Evolutionary conservation across 2,797 vertebrate genomes (phyloP), one percentile per base, ranked within the genome.

Genomic region (Sebastiscus albofasciatus): DNA sequence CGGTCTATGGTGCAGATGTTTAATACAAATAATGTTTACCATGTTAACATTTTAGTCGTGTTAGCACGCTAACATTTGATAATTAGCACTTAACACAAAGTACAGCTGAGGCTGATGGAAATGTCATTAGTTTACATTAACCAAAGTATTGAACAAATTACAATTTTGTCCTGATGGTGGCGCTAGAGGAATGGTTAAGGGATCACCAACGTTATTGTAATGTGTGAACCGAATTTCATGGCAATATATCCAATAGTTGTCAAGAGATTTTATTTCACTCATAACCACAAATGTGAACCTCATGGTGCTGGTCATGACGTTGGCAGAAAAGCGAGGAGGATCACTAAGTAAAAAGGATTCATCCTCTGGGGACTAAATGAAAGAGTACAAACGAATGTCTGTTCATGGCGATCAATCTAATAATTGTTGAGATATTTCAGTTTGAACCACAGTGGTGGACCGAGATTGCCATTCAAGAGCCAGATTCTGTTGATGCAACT

Each of bases 341-440:
- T 49, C 46, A 49, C 46, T 49, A 49, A 49, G 8, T 49, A 9
- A 54, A 54, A 54, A n/a, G 2, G 14, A 49, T 42, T 67, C 20
- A 24, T 67, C 49, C 16, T 55, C 46, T 24, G 9, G 36, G 34
- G 34, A 11, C 29, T 7, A 36, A 61, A 36, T 14, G 8, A 67
- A 42, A 14, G 1, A 65, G 10, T 4, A 22, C 20, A 54, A 54
- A 49, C 9, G 8, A 49, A 49, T 20, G 46, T 49, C 46, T 49
- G 46, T 49, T 49, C 11, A 24, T 13, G 54, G 22, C 11, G 11
- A 49, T 49, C 46, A 18, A 20, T 49, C 22, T 12, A 6, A 55
- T 55, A 55, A 55, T 55, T 55, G 54, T 55, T 8, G 46, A 54
- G 5, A 56, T 59, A 64, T 58, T 69, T 46, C 20, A 60, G 12